Conservation (phyloP, 1,140 invertebrate species). For the Heliconius himera region DNA sequence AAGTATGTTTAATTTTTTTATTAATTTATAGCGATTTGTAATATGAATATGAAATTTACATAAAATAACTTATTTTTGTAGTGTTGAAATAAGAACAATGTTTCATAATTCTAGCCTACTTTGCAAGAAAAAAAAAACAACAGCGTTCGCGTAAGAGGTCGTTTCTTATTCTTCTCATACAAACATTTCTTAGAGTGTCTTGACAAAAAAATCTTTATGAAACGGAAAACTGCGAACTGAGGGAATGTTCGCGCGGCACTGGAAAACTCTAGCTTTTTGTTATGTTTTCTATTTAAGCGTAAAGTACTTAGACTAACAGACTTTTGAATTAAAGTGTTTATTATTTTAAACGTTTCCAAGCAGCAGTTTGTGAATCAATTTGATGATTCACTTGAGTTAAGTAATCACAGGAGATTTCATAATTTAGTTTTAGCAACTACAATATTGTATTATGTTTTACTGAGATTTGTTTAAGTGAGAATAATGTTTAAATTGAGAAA, state of each 20-base stretch:
- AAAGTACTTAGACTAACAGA: slow-evolving; percentile 5
- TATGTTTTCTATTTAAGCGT: slow-evolving; percentile 6
- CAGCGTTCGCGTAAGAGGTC: slow-evolving; percentile 24
- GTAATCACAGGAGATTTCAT: background rate
- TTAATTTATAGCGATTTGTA: background rate
- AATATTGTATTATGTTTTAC: background rate
- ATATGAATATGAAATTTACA: background rate
- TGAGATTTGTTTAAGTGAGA: background rate
- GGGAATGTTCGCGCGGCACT: slow-evolving; percentile 20
- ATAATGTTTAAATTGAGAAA: background rate
- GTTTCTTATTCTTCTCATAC: slow-evolving; percentile 27
- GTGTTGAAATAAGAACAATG: background rate
- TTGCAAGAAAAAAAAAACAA: slow-evolving; percentile 21
- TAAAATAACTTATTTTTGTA: background rate
- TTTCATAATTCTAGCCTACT: slow-evolving; percentile 18
- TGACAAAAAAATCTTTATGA: slow-evolving; percentile 21
- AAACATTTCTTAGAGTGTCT: slow-evolving; percentile 23
- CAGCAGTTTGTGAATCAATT: background rate
- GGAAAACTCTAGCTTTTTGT: slow-evolving; percentile 16
- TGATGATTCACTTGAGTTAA: background rate
- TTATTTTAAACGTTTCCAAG: background rate
- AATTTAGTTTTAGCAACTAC: background rate
- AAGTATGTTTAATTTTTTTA: background rate
- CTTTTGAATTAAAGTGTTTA: background rate
- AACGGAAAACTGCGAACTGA: slow-evolving; percentile 19